These are phyloP conservation scores for Podarcis cretensis DNA, from an alignment of 2,113 vertebrate species.

Conservation along the genomic window DNA sequence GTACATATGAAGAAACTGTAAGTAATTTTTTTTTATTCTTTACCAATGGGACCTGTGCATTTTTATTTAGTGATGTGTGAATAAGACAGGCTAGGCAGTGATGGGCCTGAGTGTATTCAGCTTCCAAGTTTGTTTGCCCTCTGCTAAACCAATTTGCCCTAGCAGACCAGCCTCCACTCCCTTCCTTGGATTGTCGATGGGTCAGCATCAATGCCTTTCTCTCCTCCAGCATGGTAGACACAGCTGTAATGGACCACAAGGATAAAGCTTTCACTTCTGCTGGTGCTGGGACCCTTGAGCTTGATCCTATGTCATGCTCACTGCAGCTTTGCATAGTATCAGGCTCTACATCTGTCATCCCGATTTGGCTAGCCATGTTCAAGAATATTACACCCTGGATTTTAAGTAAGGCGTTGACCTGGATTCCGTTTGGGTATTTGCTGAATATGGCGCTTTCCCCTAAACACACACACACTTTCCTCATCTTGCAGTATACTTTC, in stretches of 20 bases:
- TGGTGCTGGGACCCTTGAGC: not conserved
- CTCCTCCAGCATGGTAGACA: not conserved
- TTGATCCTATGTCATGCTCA: not conserved
- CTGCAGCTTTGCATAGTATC: not conserved
- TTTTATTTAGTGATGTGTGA: no score
- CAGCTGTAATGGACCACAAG: not conserved
- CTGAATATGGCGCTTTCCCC: not conserved
- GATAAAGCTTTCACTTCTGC: not conserved
- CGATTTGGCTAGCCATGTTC: not conserved
- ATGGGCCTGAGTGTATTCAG: no score
- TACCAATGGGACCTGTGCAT: no score
- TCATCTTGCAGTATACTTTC: not conserved
- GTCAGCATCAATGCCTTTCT: not conserved
- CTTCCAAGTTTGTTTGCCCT: no score
- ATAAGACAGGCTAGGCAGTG: no score
- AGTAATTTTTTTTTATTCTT: no score
- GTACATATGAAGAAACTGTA: no score
- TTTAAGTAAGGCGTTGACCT: conserved; percentile 20
- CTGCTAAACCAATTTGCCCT: no score
- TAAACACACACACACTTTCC: not conserved
- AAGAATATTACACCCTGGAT: not conserved
- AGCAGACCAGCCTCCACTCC: not conserved
- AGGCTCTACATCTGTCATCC: not conserved
- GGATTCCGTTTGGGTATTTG: conserved; percentile 16
- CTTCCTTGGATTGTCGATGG: not conserved